Conservation (phyloP, 2,888 invertebrate species). For the Phytoseiulus persimilis region DNA sequence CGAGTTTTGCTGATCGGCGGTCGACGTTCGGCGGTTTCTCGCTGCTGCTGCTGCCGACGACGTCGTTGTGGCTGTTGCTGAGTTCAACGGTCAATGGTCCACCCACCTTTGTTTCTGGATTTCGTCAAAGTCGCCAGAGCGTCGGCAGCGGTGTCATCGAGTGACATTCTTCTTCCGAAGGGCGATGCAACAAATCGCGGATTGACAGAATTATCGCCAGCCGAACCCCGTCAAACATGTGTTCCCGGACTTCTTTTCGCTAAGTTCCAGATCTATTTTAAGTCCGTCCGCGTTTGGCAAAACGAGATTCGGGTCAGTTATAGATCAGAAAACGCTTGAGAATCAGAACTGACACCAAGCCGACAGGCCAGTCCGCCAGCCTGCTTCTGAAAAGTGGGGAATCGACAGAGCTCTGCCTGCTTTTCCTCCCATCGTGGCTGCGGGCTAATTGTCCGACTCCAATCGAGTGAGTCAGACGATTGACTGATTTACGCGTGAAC, state of each 20-base stretch:
- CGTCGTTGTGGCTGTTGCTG: not conserved
- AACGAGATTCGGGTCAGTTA: not conserved
- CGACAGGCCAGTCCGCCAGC: not conserved
- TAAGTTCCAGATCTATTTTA: not conserved
- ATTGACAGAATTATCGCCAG: not conserved
- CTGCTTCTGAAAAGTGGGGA: not conserved
- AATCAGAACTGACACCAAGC: not conserved
- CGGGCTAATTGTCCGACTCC: not conserved
- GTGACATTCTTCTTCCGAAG: not conserved
- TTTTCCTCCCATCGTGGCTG: not conserved
- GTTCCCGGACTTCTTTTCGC: not conserved
- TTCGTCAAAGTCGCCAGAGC: not conserved
- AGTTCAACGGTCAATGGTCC: slow-evolving; percentile 5
- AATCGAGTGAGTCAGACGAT: not conserved
- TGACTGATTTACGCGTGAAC: not conserved
- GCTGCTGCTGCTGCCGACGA: too few relatives aligned
- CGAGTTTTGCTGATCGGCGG: not conserved
- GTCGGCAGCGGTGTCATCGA: not conserved
- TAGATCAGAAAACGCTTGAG: not conserved
- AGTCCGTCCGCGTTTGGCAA: not conserved
- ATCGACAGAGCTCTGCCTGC: not conserved
- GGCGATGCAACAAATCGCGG: not conserved
- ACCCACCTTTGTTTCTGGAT: slow-evolving; percentile 5
- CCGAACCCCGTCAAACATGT: not conserved
- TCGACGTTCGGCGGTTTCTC: not conserved